phyloP scores from a whole-genome alignment of 2,113 vertebrate species.

The Poecilia latipinna region DNA sequence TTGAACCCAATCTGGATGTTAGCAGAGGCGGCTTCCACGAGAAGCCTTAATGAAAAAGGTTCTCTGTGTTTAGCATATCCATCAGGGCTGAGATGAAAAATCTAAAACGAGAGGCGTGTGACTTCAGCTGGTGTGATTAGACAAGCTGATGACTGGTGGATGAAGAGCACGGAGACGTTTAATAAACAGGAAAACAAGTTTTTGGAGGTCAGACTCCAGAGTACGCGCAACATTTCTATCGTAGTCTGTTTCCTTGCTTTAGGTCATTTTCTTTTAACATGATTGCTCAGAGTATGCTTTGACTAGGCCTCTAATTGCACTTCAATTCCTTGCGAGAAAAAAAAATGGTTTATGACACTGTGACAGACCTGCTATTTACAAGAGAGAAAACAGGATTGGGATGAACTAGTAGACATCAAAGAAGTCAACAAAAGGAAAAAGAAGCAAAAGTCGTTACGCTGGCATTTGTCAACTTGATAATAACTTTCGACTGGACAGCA shows the following conservation, averaged over 20 bases:
- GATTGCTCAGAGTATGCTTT: background rate
- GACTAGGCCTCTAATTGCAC: background rate
- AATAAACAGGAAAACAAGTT: constrained; percentile 20
- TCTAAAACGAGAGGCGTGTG: constrained; percentile 15
- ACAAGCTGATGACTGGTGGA: constrained; percentile 29
- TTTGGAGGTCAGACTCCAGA: background rate
- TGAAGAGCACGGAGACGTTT: constrained; percentile 25
- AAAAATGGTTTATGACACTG: background rate
- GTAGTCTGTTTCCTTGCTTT: background rate
- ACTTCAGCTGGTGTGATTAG: constrained; percentile 34
- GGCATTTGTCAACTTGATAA: constrained; percentile 17
- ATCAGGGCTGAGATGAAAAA: constrained; percentile 68
- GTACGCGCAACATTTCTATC: background rate
- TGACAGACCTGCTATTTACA: background rate
- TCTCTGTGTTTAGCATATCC: constrained; percentile 59
- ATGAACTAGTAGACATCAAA: constrained; percentile 5
- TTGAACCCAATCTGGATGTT: constrained; percentile 70
- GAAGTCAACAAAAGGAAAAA: background rate
- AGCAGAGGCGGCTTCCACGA: constrained; percentile 70
- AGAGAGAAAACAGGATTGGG: background rate
- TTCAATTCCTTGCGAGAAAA: background rate
- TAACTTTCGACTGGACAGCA: constrained; percentile 28
- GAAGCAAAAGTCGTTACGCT: background rate
- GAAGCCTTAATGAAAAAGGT: constrained; percentile 73
- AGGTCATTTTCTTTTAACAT: too few species aligned